Conservation (phyloP, 1,140 invertebrate species). For the Microplitis demolitor region DNA sequence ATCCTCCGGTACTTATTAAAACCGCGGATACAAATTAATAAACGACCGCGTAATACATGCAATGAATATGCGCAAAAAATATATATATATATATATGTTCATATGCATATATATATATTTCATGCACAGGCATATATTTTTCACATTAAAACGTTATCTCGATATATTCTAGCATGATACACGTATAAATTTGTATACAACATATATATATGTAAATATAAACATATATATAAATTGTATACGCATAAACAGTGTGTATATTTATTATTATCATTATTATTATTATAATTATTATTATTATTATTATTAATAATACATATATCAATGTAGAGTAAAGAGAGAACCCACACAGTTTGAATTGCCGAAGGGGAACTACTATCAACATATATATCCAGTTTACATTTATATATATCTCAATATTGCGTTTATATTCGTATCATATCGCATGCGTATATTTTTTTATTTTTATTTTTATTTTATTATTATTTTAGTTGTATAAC, state of each 20-base stretch:
- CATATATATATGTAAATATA: constrained; percentile 10
- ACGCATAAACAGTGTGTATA: too few relatives aligned
- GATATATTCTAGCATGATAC: too few relatives aligned
- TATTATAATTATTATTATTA: too few relatives aligned
- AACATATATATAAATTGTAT: too few relatives aligned
- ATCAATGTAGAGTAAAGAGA: constrained; percentile 17
- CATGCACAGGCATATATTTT: constrained; percentile 1
- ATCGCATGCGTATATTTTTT: not conserved
- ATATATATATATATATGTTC: too few relatives aligned
- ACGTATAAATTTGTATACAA: not conserved
- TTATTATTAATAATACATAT: constrained; percentile 1
- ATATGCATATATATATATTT: not conserved
- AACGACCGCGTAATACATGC: too few relatives aligned
- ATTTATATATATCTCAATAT: not conserved
- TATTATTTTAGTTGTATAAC: not conserved
- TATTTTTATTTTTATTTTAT: too few relatives aligned
- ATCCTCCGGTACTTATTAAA: not conserved
- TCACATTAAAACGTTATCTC: not conserved
- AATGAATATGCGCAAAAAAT: too few relatives aligned
- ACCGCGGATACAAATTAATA: not conserved
- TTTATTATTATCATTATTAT: too few relatives aligned
- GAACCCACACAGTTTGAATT: not conserved
- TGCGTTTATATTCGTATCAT: not conserved
- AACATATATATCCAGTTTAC: not conserved
- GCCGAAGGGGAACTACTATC: not conserved